phyloP scores from a whole-genome alignment of 2,113 vertebrate species.

The Neodon shergylaensis region DNA sequence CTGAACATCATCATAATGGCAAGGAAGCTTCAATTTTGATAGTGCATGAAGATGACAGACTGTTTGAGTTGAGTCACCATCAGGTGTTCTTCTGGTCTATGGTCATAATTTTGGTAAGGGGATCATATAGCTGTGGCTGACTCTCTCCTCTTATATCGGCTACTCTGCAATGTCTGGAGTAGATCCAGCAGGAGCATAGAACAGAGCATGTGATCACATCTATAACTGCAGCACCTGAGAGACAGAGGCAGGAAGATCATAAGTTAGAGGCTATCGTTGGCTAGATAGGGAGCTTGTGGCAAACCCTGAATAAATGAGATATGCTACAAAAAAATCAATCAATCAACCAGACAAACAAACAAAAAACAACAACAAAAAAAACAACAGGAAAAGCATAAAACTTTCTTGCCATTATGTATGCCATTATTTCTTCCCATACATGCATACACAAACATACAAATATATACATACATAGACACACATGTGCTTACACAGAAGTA shows the following conservation, averaged over 20 bases:
- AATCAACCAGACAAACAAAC: background rate
- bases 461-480: background rate
- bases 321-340: no score
- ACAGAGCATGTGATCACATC: background rate
- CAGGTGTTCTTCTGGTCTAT: no score
- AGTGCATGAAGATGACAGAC: background rate
- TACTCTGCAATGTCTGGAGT: background rate
- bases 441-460: background rate
- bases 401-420: background rate
- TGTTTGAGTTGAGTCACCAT: background rate
- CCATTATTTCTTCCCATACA: no score
- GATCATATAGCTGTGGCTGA: background rate
- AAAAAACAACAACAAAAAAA: background rate
- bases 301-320: background rate
- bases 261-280: background rate
- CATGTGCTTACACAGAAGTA: background rate
- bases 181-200: background rate
- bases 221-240: background rate
- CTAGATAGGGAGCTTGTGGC: background rate
- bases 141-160: background rate
- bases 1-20: background rate
- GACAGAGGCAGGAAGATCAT: background rate
- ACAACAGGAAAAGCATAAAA: background rate
- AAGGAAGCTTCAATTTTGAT: no score
- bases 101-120: background rate